Evolutionary conservation across 2,888 invertebrate genomes (phyloP).

Genomic region (Polia nebulosa): DNA sequence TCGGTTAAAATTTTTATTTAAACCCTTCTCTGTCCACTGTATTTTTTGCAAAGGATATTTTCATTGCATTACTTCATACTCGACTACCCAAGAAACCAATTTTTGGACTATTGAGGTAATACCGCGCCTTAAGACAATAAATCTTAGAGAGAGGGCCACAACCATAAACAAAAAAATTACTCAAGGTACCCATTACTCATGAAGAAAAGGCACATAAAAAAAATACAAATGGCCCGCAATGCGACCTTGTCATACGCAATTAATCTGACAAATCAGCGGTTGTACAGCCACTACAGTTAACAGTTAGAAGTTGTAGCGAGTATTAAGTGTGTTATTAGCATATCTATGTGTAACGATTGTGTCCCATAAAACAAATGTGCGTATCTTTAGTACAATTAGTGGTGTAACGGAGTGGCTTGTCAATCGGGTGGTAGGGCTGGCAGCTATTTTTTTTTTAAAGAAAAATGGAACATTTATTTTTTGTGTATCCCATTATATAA

Average conservation of each 20-base stretch:
- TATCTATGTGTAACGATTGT: conserved; percentile 20
- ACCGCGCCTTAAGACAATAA: not conserved
- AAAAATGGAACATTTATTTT: not conserved
- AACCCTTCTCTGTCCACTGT: too few relatives aligned
- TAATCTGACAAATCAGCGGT: conserved; percentile 54
- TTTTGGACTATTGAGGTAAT: too few relatives aligned
- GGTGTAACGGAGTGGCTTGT: conserved; percentile 69
- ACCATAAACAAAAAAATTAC: conserved; percentile 37
- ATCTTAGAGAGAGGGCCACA: conserved; percentile 22
- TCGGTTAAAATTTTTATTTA: too few relatives aligned
- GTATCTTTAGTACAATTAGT: conserved; percentile 79
- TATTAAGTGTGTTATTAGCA: conserved; percentile 42
- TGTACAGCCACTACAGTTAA: conserved; percentile 3
- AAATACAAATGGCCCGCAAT: conserved; percentile 45
- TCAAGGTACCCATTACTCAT: conserved; percentile 26
- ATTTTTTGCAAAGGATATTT: too few relatives aligned
- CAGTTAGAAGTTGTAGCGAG: conserved; percentile 26
- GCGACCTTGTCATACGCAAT: conserved; percentile 51
- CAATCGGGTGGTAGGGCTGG: conserved; percentile 61
- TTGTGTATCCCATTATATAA: too few relatives aligned
- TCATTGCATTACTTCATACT: too few relatives aligned
- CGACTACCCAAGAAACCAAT: too few relatives aligned
- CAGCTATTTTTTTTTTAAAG: not conserved
- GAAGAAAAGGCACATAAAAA: conserved; percentile 25
- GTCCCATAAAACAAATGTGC: conserved; percentile 73